These are phyloP conservation scores for Scaptomyza caliginosa DNA, from an alignment of 2,888 invertebrate genomes.

Conservation along the genomic window DNA sequence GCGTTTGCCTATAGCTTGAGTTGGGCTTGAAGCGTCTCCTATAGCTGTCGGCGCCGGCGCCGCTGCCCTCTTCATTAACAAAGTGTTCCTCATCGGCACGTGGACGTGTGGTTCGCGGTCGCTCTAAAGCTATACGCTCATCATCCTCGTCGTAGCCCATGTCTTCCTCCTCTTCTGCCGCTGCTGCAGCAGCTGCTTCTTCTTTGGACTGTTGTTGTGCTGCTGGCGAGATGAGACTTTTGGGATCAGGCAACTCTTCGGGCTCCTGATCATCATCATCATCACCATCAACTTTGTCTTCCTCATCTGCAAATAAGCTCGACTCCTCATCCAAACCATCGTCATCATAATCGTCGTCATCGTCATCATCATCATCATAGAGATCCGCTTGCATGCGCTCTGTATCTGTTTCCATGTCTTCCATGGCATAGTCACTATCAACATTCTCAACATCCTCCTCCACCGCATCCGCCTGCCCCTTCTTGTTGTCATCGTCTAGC, in stretches of 20 bases:
- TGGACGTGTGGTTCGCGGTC: slow-evolving; percentile 66
- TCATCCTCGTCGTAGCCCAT: slow-evolving; percentile 83
- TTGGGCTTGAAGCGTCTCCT: slow-evolving; percentile 59
- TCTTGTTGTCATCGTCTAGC: slow-evolving; percentile 29
- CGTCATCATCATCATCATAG: slow-evolving; percentile 65
- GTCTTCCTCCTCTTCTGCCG: slow-evolving; percentile 76
- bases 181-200: not conserved
- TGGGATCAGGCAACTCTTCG: slow-evolving; percentile 76
- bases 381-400: slow-evolving; percentile 81
- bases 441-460: slow-evolving; percentile 17
- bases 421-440: slow-evolving; percentile 67
- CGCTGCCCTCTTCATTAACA: slow-evolving; percentile 82
- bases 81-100: slow-evolving; percentile 76
- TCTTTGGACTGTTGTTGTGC: slow-evolving; percentile 14
- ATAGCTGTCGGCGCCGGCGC: slow-evolving; percentile 51
- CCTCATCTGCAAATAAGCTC: slow-evolving; percentile 49
- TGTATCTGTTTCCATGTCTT: slow-evolving; percentile 58
- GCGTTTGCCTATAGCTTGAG: slow-evolving; percentile 72
- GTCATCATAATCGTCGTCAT: slow-evolving; percentile 65
- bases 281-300: slow-evolving; percentile 2
- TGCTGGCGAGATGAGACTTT: slow-evolving; percentile 63
- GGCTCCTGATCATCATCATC: slow-evolving; percentile 57
- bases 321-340: slow-evolving; percentile 69
- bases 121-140: slow-evolving; percentile 78
- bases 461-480: slow-evolving; percentile 25